Conservation (phyloP, 2,797 vertebrate species). For the Carapus acus region DNA sequence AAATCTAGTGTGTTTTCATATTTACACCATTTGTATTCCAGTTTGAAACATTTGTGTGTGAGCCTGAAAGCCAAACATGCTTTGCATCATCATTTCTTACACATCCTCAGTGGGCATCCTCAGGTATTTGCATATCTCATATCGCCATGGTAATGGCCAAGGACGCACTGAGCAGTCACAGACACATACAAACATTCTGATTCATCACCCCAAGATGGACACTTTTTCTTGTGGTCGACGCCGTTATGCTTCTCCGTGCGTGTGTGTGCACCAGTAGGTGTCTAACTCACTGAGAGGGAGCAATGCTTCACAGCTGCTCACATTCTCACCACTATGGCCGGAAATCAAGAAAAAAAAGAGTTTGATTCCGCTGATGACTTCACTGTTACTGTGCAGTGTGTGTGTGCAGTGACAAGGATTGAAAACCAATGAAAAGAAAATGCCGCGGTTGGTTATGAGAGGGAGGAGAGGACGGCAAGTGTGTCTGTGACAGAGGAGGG, state of each 20-base stretch:
- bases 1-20: no score
- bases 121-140: constrained; percentile 69
- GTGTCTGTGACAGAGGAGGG: not conserved
- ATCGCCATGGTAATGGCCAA: constrained; percentile 60
- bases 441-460: no score
- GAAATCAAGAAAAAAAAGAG: no score
- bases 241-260: no score
- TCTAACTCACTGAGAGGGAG: no score
- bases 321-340: no score
- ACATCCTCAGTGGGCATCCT: constrained; percentile 38
- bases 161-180: constrained; percentile 37
- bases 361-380: no score
- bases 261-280: no score
- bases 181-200: constrained; percentile 11
- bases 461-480: constrained; percentile 3
- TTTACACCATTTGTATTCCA: constrained; percentile 4
- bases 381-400: no score
- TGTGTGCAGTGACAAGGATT: no score
- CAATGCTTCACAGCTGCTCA: no score
- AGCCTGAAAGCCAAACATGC: constrained; percentile 44
- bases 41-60: constrained; percentile 31
- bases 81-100: constrained; percentile 63
- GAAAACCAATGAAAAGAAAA: no score
- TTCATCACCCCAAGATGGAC: not conserved
- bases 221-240: constrained; percentile 10